phyloP scores from a whole-genome alignment of 1,140 invertebrate genomes.

The Cherax destructor region DNA sequence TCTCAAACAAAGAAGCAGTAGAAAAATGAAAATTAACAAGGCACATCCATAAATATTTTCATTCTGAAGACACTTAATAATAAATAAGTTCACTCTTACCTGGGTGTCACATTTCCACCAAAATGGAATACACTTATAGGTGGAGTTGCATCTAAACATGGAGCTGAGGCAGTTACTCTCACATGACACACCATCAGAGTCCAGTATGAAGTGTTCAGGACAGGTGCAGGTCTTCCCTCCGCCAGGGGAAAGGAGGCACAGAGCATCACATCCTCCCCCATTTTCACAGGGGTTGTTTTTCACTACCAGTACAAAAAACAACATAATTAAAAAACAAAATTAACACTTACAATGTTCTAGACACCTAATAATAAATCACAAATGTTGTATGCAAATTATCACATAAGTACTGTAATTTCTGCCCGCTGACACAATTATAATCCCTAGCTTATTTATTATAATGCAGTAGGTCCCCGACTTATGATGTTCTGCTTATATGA shows the following conservation, averaged over 20 bases:
- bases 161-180: constrained; percentile 86
- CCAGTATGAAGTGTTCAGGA: constrained; percentile 86
- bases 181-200: constrained; percentile 82
- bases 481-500: too few species aligned
- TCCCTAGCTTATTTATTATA: too few species aligned
- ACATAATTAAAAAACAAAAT: constrained; percentile 30
- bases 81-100: constrained; percentile 71
- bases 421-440: too few species aligned
- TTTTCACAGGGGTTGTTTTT: constrained; percentile 78
- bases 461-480: too few species aligned
- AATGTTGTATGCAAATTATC: too few species aligned
- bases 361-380: too few species aligned
- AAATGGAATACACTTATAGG: constrained; percentile 83
- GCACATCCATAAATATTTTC: too few species aligned
- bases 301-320: constrained; percentile 19
- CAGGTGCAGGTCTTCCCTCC: constrained; percentile 81
- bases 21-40: too few species aligned
- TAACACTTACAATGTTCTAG: neutral
- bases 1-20: too few species aligned
- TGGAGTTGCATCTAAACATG: constrained; percentile 85
- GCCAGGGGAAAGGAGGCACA: constrained; percentile 85
- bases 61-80: too few species aligned
- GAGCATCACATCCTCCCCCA: constrained; percentile 81
- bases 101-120: constrained; percentile 82
- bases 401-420: too few species aligned